Evolutionary conservation across 2,888 invertebrate genomes (phyloP).

Genomic region (Tetanocera ferruginea): DNA sequence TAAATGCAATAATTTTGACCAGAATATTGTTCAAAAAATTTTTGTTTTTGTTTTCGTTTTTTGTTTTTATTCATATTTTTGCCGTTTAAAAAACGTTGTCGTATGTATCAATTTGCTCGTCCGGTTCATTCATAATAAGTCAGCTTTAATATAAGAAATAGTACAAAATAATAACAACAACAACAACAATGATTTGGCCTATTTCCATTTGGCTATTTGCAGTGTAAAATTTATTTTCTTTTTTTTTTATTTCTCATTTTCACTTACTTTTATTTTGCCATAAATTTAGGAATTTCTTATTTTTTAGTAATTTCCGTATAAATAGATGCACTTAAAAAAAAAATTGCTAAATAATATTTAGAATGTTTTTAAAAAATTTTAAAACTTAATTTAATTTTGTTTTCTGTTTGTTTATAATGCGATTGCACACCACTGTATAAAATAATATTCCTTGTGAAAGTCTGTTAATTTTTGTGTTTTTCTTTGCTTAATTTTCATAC

Average conservation of each 20-base stretch:
- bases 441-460: slow-evolving; percentile 30
- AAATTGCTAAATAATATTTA: background rate
- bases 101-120: background rate
- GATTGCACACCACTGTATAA: slow-evolving; percentile 54
- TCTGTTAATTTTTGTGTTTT: background rate
- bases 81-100: background rate
- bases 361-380: slow-evolving; percentile 34
- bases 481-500: background rate
- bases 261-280: background rate
- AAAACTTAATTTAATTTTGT: slow-evolving; percentile 39
- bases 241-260: slow-evolving; percentile 19
- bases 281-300: background rate
- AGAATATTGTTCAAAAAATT: slow-evolving; percentile 19
- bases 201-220: slow-evolving; percentile 43
- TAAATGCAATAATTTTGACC: slow-evolving; percentile 23
- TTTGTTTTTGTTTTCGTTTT: background rate
- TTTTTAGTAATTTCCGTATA: background rate
- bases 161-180: slow-evolving; percentile 17
- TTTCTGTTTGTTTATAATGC: slow-evolving; percentile 48
- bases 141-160: slow-evolving; percentile 15
- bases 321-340: background rate
- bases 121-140: background rate
- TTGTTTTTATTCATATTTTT: background rate
- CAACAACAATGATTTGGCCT: slow-evolving; percentile 55
- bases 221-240: slow-evolving; percentile 18